A percentile compares a stretch with the other conserved stretches of the same genome.
These are phyloP conservation scores for Drosophila anomalata DNA, from an alignment of 2,888 invertebrate genomes.

Conservation along the genomic window DNA sequence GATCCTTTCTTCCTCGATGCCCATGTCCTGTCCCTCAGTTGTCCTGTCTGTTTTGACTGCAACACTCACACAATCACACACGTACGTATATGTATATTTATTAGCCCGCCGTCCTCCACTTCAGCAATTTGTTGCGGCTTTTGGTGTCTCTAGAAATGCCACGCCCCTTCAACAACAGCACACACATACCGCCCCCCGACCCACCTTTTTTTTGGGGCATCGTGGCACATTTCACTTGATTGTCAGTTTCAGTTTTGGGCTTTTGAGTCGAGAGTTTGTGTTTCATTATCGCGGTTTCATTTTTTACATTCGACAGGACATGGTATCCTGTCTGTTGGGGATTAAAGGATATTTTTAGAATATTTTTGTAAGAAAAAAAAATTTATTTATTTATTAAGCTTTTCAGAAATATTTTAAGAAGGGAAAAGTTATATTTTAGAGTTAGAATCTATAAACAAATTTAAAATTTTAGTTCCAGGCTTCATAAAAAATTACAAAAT, in stretches of 20 bases:
- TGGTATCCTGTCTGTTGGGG: neutral
- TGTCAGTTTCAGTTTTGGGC: constrained; percentile 45
- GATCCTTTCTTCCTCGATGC: neutral
- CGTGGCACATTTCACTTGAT: constrained; percentile 37
- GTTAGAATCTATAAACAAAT: no score
- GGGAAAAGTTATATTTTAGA: no score
- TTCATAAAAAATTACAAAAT: no score
- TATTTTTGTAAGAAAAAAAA: no score
- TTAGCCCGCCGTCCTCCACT: constrained; percentile 16
- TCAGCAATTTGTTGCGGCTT: constrained; percentile 37
- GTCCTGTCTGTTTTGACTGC: constrained; percentile 22
- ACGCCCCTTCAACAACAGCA: constrained; percentile 1
- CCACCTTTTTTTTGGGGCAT: constrained; percentile 2
- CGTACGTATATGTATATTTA: constrained; percentile 24
- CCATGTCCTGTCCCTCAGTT: constrained; percentile 18
- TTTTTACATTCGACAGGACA: neutral
- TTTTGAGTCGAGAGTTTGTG: constrained; percentile 38
- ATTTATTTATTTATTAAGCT: no score
- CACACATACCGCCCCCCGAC: neutral
- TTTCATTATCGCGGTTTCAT: constrained; percentile 31
- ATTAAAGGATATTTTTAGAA: neutral
- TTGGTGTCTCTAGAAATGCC: constrained; percentile 5
- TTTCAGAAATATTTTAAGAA: no score
- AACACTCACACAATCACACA: neutral
- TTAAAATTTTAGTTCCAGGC: no score